Base-by-base conservation (phyloP, 2,888 invertebrate species). In the Chrysolina oricalcia region DNA sequence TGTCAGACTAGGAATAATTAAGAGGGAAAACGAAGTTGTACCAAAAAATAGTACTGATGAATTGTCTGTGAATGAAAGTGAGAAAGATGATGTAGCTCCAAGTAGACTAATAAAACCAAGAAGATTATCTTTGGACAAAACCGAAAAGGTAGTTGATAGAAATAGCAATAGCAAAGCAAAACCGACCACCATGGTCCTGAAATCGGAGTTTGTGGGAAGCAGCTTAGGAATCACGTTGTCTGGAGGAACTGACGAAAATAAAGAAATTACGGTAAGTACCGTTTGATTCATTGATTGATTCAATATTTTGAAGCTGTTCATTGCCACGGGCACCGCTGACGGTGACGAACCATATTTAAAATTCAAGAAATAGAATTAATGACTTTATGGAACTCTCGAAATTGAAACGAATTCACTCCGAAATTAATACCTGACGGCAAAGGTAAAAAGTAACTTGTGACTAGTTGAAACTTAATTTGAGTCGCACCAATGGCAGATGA, bases 171-270 rank as follows among this genome's bases (percentile, higher is more conserved):
- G 66, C 70, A 67, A 68, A n/a, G 72, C 27, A 70, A 72, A 92
- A 80, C 91, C 93, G 8, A 89, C 92, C 78, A 93, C 94, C 43
- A 91, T 94, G 62, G 90, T 93, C 27, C 88, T 94, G 74, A 93
- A 93, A 84, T 90, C 94, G 74, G 94, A 94, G 84, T 91, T 91
- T 79, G 90, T 92, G 3, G 92, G 92, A 63, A 93, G 95, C 23
- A 95, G 95, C 85, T 94, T 97, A 75, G 97, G 97, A 59, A 94
- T 97, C 76, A 96, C 96, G 62, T 90, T 97, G 82, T 96, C 96
- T 69, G 97, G 97, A 74, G 97, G 97, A 69, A 93, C 93, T 19
- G 97, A 97, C 87, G 97, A 97, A 90, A 94, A 94, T 84, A 97
- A 96, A 90, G 96, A 96, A 88, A 96, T 97, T 80, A 96, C 96